phyloP scores from a whole-genome alignment of 2,888 invertebrate species.

The Nomada fabriciana region DNA sequence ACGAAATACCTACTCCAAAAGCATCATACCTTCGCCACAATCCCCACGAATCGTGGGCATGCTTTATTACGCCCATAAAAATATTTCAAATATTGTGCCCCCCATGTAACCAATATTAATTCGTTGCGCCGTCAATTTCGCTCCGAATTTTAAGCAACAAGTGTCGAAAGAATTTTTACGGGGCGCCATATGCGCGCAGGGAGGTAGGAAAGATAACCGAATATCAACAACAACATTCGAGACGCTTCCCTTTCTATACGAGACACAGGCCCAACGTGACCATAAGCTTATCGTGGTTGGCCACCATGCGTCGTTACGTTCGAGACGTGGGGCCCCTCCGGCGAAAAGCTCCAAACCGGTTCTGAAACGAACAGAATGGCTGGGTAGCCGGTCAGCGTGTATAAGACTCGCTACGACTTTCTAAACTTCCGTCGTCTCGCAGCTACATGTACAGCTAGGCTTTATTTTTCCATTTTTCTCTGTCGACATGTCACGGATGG shows the following conservation, averaged over 20 bases:
- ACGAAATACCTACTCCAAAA: neutral
- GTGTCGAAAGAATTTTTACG: neutral
- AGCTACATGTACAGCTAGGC: slow-evolving; percentile 21
- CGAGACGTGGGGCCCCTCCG: slow-evolving; percentile 68
- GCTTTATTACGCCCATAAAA: neutral
- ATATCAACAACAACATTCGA: slow-evolving; percentile 36
- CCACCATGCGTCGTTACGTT: slow-evolving; percentile 73
- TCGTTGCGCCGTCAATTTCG: neutral
- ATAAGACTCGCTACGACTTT: slow-evolving; percentile 65
- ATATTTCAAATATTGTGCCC: neutral
- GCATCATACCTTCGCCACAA: no score
- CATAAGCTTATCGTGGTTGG: slow-evolving; percentile 65
- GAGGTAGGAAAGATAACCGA: slow-evolving; percentile 8
- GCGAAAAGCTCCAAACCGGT: slow-evolving; percentile 70
- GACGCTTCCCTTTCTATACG: slow-evolving; percentile 52
- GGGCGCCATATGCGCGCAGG: neutral
- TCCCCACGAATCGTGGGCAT: neutral
- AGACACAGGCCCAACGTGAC: slow-evolving; percentile 51
- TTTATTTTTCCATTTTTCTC: slow-evolving; percentile 50
- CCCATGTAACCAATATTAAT: neutral
- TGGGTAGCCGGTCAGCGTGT: slow-evolving; percentile 61
- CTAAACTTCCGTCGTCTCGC: slow-evolving; percentile 68
- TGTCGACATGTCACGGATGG: slow-evolving; percentile 27
- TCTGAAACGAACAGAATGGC: slow-evolving; percentile 61
- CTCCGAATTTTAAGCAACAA: neutral